Conservation (phyloP, 2,888 invertebrate species). For the Trimorus sp. region DNA sequence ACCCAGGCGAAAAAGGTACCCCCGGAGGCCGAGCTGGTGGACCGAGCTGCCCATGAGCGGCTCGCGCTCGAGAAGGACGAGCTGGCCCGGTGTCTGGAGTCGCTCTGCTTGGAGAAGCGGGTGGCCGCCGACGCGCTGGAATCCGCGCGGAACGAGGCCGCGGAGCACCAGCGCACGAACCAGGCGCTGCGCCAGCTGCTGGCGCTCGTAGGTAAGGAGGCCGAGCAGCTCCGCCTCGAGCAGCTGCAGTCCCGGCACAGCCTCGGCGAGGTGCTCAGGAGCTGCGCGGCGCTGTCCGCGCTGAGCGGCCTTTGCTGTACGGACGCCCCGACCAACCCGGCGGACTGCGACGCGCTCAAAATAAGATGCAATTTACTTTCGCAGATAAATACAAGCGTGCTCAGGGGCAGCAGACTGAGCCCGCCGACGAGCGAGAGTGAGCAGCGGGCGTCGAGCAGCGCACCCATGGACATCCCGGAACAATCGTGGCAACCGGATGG, state of each 20-base stretch:
- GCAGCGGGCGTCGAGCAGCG: no score
- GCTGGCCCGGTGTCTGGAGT: neutral
- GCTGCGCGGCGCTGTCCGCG: conserved; percentile 8
- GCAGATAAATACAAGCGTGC: conserved; percentile 38
- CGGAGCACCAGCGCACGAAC: neutral
- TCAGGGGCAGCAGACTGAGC: neutral
- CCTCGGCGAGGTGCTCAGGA: conserved; percentile 13
- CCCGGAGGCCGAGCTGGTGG: neutral
- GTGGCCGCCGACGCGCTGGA: neutral
- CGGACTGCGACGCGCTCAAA: conserved; percentile 26
- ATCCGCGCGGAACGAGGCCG: neutral
- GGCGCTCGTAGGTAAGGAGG: conserved; percentile 18
- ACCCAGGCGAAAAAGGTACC: neutral
- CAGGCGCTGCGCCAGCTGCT: conserved; percentile 11
- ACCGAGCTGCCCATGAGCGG: neutral
- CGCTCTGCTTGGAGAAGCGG: neutral
- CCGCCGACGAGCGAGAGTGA: no score
- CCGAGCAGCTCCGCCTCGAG: conserved; percentile 1
- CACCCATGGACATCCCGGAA: no score
- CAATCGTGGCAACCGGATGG: no score
- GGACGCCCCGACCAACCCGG: conserved; percentile 7
- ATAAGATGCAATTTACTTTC: conserved; percentile 48
- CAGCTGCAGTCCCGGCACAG: neutral
- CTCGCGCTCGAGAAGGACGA: conserved; percentile 10
- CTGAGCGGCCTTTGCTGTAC: conserved; percentile 5